Evolutionary conservation across 2,888 invertebrate species (phyloP), one percentile per base, ranked within the genome.

Genomic region (Keiferia lycopersicella): DNA sequence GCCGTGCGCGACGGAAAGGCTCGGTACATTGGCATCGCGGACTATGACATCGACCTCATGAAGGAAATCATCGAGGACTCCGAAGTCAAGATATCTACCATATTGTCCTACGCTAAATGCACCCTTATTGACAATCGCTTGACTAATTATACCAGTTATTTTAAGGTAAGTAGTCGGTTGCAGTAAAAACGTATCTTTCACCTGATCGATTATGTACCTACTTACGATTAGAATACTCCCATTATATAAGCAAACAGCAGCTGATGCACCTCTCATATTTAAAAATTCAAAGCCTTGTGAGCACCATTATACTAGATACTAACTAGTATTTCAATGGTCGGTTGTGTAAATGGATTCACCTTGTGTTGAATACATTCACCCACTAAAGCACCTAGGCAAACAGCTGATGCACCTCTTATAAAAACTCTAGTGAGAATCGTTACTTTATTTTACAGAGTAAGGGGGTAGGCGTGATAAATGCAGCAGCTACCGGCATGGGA

Each of bases 11-110:
- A 94, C 53, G 95, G 95, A 4, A 95, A 95, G 79, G 96, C 95
- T 0, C 93, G 93, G 67, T 95, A 93, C 79, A 97, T 98, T 69
- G 98, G 98, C 0, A 85, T 98, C 11, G 98, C 98, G 0, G 96
- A 96, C 18, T 98, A 98, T 84, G 96, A 97, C 18, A 86, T 98
- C 10, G 94, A 94, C 0, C 89, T 94, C 26, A 90, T 98, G 75
- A 95, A 95, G 83, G 95, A 96, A 71, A 93, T 96, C 53, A 86
- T 97, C 8, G 93, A 95, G 74, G 93, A 91, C 64, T 94, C 93
- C 0, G 87, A 91, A 0, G 85, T 95, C 6, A 93, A 93, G 69
- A 94, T 97, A 65, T 94, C 95, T 39, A 92, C 94, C 1, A 84
- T 98, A 20, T 90, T 98, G 18, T 94, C 95, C 0, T 98, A 98